A percentile compares a stretch with the other conserved stretches of the same genome.
These are phyloP conservation scores for Ctenosaura bakeri DNA, from an alignment of 2,797 vertebrate genomes.

Conservation along the genomic window DNA sequence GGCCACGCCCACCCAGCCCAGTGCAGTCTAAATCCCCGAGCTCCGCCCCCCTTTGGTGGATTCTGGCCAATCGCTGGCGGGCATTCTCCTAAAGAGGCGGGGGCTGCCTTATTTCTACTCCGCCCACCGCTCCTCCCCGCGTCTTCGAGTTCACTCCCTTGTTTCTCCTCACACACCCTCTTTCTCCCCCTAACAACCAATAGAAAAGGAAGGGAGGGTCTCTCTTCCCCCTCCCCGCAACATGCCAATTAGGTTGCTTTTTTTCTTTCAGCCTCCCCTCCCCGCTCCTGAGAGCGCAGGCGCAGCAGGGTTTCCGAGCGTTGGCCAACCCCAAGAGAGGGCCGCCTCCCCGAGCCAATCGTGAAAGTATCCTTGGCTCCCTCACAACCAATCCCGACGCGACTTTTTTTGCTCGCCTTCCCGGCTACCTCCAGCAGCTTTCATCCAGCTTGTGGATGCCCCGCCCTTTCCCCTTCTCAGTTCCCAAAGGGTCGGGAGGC, in stretches of 20 bases:
- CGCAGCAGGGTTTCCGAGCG: background rate
- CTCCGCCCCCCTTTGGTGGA: fast-evolving
- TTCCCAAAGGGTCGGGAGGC: background rate
- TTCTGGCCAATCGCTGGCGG: background rate
- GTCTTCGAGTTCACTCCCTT: background rate
- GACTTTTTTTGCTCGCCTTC: fast-evolving
- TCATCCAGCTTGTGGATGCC: background rate
- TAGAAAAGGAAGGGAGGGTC: background rate
- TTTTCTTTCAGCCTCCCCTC: too few species aligned
- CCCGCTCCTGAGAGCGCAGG: background rate
- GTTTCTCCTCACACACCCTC: background rate
- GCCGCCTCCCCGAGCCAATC: background rate
- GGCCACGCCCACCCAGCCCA: background rate
- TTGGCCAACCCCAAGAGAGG: background rate
- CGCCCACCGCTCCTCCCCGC: background rate
- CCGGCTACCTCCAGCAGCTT: background rate
- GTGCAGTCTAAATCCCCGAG: background rate
- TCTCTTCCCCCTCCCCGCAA: background rate
- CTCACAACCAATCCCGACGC: background rate
- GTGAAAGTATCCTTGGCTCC: too few species aligned
- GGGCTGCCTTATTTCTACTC: too few species aligned
- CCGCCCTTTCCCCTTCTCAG: background rate
- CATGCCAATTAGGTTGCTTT: background rate
- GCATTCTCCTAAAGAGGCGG: background rate
- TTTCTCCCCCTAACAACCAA: background rate